Percentiles rank a stretch among this genome's conserved stretches.
phyloP scores from a whole-genome alignment of 2,113 vertebrate genomes.

The Hypomesus transpacificus region DNA sequence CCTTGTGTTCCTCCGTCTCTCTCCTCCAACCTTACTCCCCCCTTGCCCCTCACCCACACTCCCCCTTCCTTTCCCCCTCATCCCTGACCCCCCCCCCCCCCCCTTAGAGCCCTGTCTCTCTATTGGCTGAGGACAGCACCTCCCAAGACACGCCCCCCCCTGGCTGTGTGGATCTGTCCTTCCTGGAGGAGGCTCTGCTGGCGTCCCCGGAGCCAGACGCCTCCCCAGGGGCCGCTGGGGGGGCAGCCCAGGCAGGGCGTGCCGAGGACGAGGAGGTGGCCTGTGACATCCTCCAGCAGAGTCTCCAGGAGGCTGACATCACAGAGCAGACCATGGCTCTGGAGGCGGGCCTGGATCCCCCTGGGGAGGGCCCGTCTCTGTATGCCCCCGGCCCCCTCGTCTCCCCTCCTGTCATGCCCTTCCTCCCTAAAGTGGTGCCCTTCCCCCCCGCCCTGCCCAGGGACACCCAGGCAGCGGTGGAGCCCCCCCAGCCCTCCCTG shows the following conservation, averaged over 20 bases:
- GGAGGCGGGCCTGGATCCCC: conserved; percentile 65
- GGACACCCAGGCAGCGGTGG: conserved; percentile 74
- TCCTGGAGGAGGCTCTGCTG: conserved; percentile 76
- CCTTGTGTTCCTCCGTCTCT: not conserved
- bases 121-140: conserved; percentile 70
- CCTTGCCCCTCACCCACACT: not conserved
- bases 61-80: not conserved
- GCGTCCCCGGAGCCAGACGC: conserved; percentile 64
- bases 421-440: conserved; percentile 63
- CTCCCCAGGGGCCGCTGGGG: conserved; percentile 47
- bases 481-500: conserved; percentile 75
- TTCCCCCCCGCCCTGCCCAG: conserved; percentile 59
- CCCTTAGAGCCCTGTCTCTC: conserved; percentile 71
- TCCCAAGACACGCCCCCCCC: conserved; percentile 67
- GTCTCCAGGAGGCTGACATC: conserved; percentile 77
- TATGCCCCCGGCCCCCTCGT: conserved; percentile 59
- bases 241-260: conserved; percentile 40
- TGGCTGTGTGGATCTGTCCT: conserved; percentile 76
- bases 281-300: conserved; percentile 77
- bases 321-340: conserved; percentile 76
- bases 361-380: conserved; percentile 62
- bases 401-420: conserved; percentile 48
- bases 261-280: conserved; percentile 54
- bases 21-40: too few species aligned
- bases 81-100: not conserved